phyloP scores from a whole-genome alignment of 2,113 vertebrate species.

The Leptodactylus fuscus region DNA sequence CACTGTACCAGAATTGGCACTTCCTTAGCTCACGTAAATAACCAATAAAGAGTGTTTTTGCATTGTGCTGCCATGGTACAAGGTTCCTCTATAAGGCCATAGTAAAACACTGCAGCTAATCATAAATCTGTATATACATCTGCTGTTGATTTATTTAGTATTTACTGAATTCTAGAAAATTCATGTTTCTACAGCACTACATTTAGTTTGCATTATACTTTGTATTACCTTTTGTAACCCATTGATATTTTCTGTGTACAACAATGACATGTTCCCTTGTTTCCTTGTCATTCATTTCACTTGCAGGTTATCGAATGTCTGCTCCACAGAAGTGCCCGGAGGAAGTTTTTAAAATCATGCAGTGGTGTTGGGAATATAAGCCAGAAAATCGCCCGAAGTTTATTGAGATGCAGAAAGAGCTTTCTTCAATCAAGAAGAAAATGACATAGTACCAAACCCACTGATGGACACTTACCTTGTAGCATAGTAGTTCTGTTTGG shows the following conservation, averaged over 20 bases:
- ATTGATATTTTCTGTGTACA: background rate
- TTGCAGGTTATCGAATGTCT: constrained; percentile 92
- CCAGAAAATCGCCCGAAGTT: constrained; percentile 94
- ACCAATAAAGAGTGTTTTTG: background rate
- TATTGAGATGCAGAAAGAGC: constrained; percentile 88
- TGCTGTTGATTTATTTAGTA: background rate
- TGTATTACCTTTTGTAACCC: background rate
- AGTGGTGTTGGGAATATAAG: constrained; percentile 94
- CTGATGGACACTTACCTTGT: constrained; percentile 64
- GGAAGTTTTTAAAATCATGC: constrained; percentile 93
- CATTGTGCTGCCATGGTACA: too few relatives aligned
- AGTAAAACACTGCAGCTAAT: too few relatives aligned
- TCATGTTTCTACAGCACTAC: background rate
- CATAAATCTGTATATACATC: too few relatives aligned
- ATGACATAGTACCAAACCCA: constrained; percentile 67
- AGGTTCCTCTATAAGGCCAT: too few relatives aligned
- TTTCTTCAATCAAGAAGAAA: constrained; percentile 87
- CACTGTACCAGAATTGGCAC: background rate
- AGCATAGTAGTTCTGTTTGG: constrained; percentile 64
- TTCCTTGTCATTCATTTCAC: constrained; percentile 18
- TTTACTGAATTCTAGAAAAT: too few relatives aligned
- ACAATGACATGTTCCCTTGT: background rate
- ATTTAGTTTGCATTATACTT: background rate
- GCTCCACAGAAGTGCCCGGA: constrained; percentile 94
- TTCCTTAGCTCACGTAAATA: background rate